Evolutionary conservation across 2,113 vertebrate genomes (phyloP).

Genomic region (Aramus guarauna): DNA sequence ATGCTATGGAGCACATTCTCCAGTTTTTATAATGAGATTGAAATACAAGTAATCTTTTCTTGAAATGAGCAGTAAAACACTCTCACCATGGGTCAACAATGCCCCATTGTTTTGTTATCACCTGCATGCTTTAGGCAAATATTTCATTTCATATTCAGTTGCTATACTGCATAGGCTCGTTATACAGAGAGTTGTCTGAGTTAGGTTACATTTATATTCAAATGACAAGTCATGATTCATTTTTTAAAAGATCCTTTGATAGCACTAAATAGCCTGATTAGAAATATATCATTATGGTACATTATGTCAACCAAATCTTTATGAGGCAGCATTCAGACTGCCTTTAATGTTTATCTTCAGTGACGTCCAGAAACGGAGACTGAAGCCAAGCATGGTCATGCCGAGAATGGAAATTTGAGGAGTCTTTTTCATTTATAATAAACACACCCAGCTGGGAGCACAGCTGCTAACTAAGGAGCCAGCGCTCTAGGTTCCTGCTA

Average conservation of each 20-base stretch:
- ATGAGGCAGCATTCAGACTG: constrained; percentile 38
- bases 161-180: background rate
- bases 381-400: constrained; percentile 64
- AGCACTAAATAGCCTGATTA: constrained; percentile 60
- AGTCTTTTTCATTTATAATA: constrained; percentile 72
- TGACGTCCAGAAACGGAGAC: constrained; percentile 42
- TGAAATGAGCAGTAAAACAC: constrained; percentile 2
- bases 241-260: constrained; percentile 60
- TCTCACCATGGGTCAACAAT: constrained; percentile 4
- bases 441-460: constrained; percentile 73
- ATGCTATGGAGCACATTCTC: background rate
- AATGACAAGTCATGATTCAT: constrained; percentile 46
- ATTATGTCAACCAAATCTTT: constrained; percentile 51
- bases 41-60: background rate
- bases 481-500: constrained; percentile 56
- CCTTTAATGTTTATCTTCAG: constrained; percentile 56
- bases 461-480: constrained; percentile 71
- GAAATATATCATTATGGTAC: constrained; percentile 52
- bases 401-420: constrained; percentile 65
- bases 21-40: background rate
- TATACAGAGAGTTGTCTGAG: constrained; percentile 46
- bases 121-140: constrained; percentile 16
- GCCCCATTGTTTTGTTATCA: background rate
- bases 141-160: constrained; percentile 38
- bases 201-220: constrained; percentile 64